phyloP scores from a whole-genome alignment of 2,113 vertebrate genomes.

The Regulus satrapa region DNA sequence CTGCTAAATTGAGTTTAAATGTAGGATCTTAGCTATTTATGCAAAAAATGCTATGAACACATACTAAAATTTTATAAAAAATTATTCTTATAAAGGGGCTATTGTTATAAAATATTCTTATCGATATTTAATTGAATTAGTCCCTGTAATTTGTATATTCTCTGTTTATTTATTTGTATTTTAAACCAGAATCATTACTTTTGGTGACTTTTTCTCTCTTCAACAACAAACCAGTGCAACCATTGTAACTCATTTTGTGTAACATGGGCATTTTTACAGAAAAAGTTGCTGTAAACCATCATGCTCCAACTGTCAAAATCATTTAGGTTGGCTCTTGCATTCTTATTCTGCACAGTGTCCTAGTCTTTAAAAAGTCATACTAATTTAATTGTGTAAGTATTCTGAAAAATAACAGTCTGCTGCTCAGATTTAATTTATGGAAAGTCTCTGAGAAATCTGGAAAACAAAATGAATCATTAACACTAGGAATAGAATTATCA shows the following conservation, averaged over 20 bases:
- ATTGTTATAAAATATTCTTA: not conserved
- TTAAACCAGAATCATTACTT: not conserved
- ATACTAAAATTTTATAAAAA: no score
- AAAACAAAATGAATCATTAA: conserved; percentile 42
- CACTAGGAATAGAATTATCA: not conserved
- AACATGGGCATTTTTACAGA: not conserved
- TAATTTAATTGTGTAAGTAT: not conserved
- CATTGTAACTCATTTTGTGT: not conserved
- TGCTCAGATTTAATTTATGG: conserved; percentile 1
- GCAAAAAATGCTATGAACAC: no score
- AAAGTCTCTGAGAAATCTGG: not conserved
- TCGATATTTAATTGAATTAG: not conserved
- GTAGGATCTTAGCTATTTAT: not conserved
- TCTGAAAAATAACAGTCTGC: conserved; percentile 5
- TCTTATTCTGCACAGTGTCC: not conserved
- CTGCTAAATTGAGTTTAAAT: not conserved
- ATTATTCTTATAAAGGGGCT: accelerated
- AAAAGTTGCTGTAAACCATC: not conserved
- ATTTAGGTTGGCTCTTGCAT: conserved; percentile 1
- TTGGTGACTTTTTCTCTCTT: not conserved
- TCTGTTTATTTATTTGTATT: not conserved
- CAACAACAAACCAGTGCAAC: not conserved
- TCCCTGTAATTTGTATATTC: not conserved
- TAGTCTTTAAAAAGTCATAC: conserved; percentile 3
- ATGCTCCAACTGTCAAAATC: conserved; percentile 12